A percentile compares a stretch with the other conserved stretches of the same genome.
Conservation (phyloP, 2,113 vertebrate species). For the Vidua chalybeata region DNA sequence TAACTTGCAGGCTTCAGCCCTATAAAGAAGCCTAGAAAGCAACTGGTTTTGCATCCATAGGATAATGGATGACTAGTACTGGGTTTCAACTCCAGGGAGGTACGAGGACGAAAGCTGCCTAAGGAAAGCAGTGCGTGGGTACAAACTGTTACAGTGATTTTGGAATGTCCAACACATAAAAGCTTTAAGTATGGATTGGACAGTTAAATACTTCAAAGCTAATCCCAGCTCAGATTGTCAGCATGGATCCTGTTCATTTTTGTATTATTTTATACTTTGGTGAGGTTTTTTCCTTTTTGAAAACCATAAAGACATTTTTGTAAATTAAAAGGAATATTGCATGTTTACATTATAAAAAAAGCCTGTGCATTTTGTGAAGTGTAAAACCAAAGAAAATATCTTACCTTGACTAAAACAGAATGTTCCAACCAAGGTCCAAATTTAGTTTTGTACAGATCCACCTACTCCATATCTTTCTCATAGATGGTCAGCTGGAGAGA, state of each 20-base stretch:
- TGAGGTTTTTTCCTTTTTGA: not conserved
- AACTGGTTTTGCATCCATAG: not conserved
- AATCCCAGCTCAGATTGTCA: not conserved
- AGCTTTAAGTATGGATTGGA: not conserved
- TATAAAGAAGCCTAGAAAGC: not conserved
- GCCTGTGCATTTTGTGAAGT: not conserved
- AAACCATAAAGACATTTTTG: not conserved
- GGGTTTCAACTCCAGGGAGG: not conserved
- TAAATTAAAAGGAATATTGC: not conserved
- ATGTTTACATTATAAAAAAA: not conserved
- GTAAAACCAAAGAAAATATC: not conserved
- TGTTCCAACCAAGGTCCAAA: not conserved
- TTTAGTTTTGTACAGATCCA: not conserved
- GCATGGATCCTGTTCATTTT: not conserved
- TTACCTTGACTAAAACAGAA: not conserved
- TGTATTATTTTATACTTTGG: not conserved
- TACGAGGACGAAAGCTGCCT: not conserved
- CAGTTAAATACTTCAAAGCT: not conserved
- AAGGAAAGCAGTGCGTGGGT: not conserved
- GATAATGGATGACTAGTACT: not conserved
- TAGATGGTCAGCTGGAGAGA: not conserved
- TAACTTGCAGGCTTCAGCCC: not conserved
- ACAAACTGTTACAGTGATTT: not conserved
- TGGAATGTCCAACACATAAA: not conserved
- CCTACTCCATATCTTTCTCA: not conserved